Base-by-base conservation (phyloP, 2,888 invertebrate species). In the Mythimna vitellina region DNA sequence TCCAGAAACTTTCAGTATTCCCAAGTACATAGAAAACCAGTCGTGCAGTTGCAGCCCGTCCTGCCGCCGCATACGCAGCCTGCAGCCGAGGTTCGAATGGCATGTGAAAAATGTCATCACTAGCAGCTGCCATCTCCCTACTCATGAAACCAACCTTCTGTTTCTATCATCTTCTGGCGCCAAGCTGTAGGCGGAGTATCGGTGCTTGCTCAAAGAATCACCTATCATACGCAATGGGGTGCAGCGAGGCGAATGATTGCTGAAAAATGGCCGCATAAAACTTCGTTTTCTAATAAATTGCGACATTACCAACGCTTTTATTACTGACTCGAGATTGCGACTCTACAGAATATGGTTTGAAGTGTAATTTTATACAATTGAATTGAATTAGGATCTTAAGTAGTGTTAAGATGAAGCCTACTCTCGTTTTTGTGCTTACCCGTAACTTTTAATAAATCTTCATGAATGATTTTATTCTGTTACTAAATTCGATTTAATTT, bases 181-280 rank as follows among this genome's bases (percentile, higher is more conserved):
- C 58, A 65, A 49, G 35, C 70, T 66, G 49, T 69, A 73, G 65
- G 72, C 66, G 62, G 51, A 70, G 64, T 76, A 64, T 53, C 58
- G 60, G 66, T 71, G 69, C 70, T 71, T 73, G 82, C 80, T 77
- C 60, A 71, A 82, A 77, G 76, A 76, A 81, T 67, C 80, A 83
- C 86, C 87, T 87, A 87, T 87, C 88, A 87, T 86, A 91, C 90
- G 89, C 92, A 91, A 91, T 90, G 90, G 89, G 84, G 90, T 90
- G 91, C 90, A 92, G 86, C 88, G 91, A 88, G 83, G 89, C 91
- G 90, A 84, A 89, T 87, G 89, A 93, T 93, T 92, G 89, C 88
- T 92, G 88, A 93, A 90, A 90, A 91, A 92, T 91, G 87, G 89
- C 87, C 81, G 87, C 89, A 89, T 91, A 92, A 91, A 91, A 87